Conservation (phyloP, 53 echinoderm and acorn worm species). For the Astropecten irregularis region DNA sequence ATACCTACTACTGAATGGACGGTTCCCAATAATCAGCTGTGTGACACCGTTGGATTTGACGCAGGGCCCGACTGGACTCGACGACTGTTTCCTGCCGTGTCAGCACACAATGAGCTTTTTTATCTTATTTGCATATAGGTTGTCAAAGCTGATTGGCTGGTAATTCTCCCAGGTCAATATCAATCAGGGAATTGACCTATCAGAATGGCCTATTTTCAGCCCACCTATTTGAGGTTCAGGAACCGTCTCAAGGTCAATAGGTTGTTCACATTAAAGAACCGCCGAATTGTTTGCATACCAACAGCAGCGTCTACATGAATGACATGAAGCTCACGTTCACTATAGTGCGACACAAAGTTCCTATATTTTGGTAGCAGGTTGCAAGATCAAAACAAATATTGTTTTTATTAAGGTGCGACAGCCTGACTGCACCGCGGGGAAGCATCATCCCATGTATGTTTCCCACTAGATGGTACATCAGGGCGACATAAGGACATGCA, state of each 20-base stretch:
- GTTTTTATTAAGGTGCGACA: too few species aligned
- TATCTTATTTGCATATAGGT: constrained; percentile 17
- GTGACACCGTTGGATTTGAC: constrained; percentile 15
- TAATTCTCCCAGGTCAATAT: constrained; percentile 51
- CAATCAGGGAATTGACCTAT: constrained; percentile 49
- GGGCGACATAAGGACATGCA: too few species aligned
- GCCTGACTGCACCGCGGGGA: too few species aligned
- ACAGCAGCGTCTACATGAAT: constrained; percentile 3
- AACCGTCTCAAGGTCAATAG: constrained; percentile 44
- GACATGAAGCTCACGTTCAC: not conserved
- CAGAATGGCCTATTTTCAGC: constrained; percentile 31
- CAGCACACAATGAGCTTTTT: constrained; percentile 21
- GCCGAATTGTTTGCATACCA: constrained; percentile 54
- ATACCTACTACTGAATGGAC: constrained; percentile 1
- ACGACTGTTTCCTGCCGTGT: constrained; percentile 33
- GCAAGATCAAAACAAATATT: too few species aligned
- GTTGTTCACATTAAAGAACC: constrained; percentile 30
- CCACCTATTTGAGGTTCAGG: constrained; percentile 22
- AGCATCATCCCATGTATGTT: too few species aligned
- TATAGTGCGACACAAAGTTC: not conserved
- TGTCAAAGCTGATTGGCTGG: constrained; percentile 32
- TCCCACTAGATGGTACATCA: too few species aligned
- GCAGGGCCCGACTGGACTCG: not conserved
- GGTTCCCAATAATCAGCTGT: constrained; percentile 43
- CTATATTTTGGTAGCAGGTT: not conserved